These are phyloP conservation scores for Dicerorhinus sumatrensis DNA, from an alignment of 2,113 vertebrate species.

Conservation along the genomic window DNA sequence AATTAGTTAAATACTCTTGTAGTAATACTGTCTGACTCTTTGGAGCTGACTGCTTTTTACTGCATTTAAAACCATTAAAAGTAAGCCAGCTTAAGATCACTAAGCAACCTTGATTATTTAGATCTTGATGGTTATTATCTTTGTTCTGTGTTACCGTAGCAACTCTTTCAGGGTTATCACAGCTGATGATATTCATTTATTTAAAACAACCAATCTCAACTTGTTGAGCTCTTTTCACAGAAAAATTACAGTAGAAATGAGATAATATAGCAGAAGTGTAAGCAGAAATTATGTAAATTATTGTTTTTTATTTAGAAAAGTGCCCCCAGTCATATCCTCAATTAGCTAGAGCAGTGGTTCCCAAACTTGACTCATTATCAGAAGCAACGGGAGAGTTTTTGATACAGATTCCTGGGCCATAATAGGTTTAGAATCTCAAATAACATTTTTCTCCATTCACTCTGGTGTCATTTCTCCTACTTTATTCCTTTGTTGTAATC, in stretches of 20 bases:
- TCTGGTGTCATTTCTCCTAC: background rate
- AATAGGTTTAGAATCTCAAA: background rate
- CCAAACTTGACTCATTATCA: background rate
- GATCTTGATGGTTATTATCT: constrained; percentile 55
- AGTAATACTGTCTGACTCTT: constrained; percentile 36
- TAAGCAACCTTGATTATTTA: constrained; percentile 77
- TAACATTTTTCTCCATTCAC: background rate
- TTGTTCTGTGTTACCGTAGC: constrained; percentile 46
- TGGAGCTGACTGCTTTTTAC: constrained; percentile 73
- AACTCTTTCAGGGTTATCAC: background rate
- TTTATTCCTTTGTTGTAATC: background rate
- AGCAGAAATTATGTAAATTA: background rate
- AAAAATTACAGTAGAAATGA: constrained; percentile 9
- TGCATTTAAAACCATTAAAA: constrained; percentile 76
- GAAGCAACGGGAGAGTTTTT: background rate
- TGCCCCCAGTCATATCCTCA: background rate
- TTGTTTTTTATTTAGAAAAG: background rate
- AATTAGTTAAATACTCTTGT: constrained; percentile 50
- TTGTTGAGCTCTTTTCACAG: constrained; percentile 30
- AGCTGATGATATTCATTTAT: constrained; percentile 19
- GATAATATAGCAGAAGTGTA: background rate
- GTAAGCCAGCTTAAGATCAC: constrained; percentile 77
- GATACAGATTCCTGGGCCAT: background rate
- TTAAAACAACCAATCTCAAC: constrained; percentile 51
- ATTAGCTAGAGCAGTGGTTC: background rate